phyloP scores from a whole-genome alignment of 2,888 invertebrate species.

The Microctonus hyperodae region DNA sequence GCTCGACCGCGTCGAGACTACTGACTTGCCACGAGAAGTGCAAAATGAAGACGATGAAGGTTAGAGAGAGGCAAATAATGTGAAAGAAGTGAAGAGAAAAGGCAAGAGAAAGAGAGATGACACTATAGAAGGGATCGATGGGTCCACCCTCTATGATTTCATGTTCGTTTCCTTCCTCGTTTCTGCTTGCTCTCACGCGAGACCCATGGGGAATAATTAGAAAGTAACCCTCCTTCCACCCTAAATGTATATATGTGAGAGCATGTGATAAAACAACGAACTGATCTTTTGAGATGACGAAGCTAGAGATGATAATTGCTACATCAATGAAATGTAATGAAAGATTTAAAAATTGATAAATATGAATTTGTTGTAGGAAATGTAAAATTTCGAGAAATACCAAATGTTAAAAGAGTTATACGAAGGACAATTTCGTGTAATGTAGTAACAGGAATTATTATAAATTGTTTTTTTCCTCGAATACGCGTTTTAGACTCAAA shows the following conservation, averaged over 20 bases:
- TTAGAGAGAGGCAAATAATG: slow-evolving; percentile 14
- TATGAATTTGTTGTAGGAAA: background rate
- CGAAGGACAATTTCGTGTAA: background rate
- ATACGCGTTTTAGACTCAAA: too few relatives aligned
- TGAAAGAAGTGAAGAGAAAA: slow-evolving; percentile 4
- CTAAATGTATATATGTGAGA: slow-evolving; percentile 28
- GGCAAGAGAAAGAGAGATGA: slow-evolving; percentile 25
- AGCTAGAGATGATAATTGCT: slow-evolving; percentile 13
- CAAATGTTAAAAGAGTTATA: too few relatives aligned
- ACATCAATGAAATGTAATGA: slow-evolving; percentile 26
- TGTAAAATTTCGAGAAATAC: too few relatives aligned
- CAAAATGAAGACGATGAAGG: slow-evolving; percentile 20
- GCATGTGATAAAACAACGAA: slow-evolving; percentile 22
- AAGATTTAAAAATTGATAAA: slow-evolving; percentile 3
- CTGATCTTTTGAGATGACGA: slow-evolving; percentile 13
- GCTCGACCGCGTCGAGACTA: slow-evolving; percentile 23
- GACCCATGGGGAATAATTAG: slow-evolving; percentile 59
- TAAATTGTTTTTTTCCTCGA: too few relatives aligned
- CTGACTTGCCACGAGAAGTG: background rate
- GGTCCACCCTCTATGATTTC: slow-evolving; percentile 26
- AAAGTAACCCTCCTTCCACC: slow-evolving; percentile 58
- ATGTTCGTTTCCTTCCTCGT: slow-evolving; percentile 1
- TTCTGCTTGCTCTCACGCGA: slow-evolving; percentile 23
- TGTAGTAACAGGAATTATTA: background rate
- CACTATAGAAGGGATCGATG: slow-evolving; percentile 21